Conservation (phyloP, 2,113 vertebrate genomes). For the Podarcis cretensis region DNA sequence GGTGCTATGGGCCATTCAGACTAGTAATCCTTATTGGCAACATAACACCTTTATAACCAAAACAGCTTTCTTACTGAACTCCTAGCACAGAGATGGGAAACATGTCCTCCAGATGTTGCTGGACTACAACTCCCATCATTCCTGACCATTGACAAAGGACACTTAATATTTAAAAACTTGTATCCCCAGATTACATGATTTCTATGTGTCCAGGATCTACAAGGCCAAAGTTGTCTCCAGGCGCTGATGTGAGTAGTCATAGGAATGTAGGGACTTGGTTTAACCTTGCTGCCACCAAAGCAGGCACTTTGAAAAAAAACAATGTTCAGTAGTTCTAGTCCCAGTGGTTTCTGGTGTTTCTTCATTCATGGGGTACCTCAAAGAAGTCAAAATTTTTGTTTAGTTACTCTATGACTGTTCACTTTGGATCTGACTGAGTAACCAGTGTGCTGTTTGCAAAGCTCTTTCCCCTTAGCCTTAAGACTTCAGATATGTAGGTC, state of each 20-base stretch:
- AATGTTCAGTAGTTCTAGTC: background rate
- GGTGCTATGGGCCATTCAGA: background rate
- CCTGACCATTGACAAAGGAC: background rate
- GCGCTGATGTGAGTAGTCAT: background rate
- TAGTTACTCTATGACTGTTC: background rate
- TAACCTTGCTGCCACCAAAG: background rate
- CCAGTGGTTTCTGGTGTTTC: background rate
- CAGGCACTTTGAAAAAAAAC: background rate
- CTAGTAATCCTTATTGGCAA: background rate
- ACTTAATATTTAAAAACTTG: background rate
- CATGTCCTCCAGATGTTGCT: too few species aligned
- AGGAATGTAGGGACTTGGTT: background rate
- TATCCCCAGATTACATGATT: background rate
- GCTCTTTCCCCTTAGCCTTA: background rate
- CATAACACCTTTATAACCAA: background rate
- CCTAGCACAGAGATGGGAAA: background rate
- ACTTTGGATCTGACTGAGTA: background rate
- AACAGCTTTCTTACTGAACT: background rate
- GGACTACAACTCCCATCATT: background rate
- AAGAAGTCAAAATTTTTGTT: background rate
- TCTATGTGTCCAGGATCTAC: background rate
- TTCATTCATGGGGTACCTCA: background rate
- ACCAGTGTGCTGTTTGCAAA: background rate
- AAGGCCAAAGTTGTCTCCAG: background rate
- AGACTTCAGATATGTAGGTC: background rate